Evolutionary conservation across 2,888 invertebrate genomes (phyloP).

Genomic region (Trichopoda pennipes): DNA sequence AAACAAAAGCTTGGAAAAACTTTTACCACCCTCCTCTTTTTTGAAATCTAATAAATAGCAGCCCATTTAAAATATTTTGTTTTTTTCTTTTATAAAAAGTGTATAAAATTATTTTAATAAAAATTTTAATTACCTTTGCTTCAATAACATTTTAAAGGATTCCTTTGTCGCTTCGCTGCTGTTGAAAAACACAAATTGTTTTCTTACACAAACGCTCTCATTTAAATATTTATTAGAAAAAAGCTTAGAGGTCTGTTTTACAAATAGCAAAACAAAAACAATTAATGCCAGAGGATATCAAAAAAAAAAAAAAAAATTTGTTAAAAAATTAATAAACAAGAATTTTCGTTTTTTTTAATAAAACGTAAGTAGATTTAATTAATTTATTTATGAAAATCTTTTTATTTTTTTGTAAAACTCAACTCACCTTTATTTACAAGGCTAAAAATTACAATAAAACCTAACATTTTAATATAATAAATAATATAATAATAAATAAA

Average conservation of each 20-base stretch:
- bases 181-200: slow-evolving; percentile 6
- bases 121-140: slow-evolving; percentile 24
- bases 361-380: slow-evolving; percentile 45
- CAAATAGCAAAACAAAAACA: neutral
- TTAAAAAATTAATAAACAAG: slow-evolving; percentile 7
- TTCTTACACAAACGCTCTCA: slow-evolving; percentile 10
- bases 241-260: slow-evolving; percentile 16
- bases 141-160: slow-evolving; percentile 21
- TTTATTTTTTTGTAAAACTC: slow-evolving; percentile 40
- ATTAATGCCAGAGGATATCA: slow-evolving; percentile 11
- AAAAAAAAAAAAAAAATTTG: neutral
- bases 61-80: no score
- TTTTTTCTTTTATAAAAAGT: no score
- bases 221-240: neutral
- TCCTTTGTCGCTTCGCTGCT: neutral
- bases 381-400: slow-evolving; percentile 11
- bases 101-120: neutral
- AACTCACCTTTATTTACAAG: slow-evolving; percentile 40
- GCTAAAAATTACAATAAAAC: neutral
- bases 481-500: neutral
- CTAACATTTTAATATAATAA: neutral
- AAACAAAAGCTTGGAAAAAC: neutral
- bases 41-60: no score
- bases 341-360: neutral
- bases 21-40: neutral